phyloP scores from a whole-genome alignment of 1,140 invertebrate genomes.

The Cydia fagiglandana region DNA sequence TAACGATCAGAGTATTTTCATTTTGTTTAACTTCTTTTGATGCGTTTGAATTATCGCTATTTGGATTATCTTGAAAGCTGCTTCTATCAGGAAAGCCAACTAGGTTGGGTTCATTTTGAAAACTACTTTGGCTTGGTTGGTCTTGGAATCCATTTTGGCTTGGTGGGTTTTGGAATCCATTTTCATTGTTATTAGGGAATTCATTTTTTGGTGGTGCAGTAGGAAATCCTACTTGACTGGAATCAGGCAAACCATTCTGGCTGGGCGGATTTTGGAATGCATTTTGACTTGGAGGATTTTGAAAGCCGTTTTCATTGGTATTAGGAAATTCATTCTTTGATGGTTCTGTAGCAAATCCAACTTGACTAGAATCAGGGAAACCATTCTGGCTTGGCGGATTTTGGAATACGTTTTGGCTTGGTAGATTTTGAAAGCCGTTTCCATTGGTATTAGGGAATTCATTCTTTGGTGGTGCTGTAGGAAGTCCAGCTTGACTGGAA shows the following conservation, averaged over 20 bases:
- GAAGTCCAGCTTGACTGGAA: neutral
- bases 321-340: neutral
- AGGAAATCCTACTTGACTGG: neutral
- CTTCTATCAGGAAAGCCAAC: constrained; percentile 1
- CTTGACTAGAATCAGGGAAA: neutral
- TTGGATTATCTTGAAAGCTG: neutral
- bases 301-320: neutral
- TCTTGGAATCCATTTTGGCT: neutral
- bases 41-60: neutral
- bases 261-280: constrained; percentile 1
- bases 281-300: neutral
- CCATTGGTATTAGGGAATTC: no score
- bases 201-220: neutral
- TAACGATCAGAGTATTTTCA: neutral
- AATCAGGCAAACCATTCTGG: neutral
- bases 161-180: neutral
- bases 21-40: neutral
- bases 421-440: no score
- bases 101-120: neutral
- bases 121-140: neutral
- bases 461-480: neutral
- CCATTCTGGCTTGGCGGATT: neutral
- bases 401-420: neutral
- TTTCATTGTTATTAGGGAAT: neutral
- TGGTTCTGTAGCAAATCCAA: neutral